Evolutionary conservation across 2,797 vertebrate species (phyloP).

Genomic region (Stomatorhinus walkeri): DNA sequence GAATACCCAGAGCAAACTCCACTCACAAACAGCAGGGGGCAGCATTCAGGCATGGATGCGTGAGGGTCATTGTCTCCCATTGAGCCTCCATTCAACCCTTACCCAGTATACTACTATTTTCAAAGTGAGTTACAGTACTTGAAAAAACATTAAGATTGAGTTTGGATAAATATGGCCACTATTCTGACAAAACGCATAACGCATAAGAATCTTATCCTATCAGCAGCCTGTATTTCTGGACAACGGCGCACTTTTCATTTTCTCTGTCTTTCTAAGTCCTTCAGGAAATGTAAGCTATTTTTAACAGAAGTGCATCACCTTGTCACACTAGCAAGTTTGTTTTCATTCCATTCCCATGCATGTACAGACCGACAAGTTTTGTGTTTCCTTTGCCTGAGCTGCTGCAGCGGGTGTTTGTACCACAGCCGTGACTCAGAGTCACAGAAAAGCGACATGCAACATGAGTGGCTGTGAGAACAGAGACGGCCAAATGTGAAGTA

Average conservation of each 20-base stretch:
- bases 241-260: background rate
- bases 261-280: background rate
- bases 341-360: background rate
- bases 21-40: background rate
- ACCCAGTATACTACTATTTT: background rate
- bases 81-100: background rate
- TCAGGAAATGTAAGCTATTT: background rate
- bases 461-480: background rate
- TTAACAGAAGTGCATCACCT: background rate
- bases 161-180: background rate
- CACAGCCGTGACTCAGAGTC: background rate
- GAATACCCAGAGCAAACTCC: background rate
- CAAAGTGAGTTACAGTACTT: background rate
- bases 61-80: background rate
- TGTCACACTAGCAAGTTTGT: background rate
- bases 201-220: background rate
- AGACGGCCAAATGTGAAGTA: background rate
- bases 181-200: background rate
- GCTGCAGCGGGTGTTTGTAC: background rate
- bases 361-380: background rate
- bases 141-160: background rate
- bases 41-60: background rate
- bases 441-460: background rate
- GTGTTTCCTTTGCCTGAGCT: background rate
- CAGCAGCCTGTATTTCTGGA: background rate